phyloP scores from a whole-genome alignment of 2,888 invertebrate species.

The Mesopsocus fuscifrons region DNA sequence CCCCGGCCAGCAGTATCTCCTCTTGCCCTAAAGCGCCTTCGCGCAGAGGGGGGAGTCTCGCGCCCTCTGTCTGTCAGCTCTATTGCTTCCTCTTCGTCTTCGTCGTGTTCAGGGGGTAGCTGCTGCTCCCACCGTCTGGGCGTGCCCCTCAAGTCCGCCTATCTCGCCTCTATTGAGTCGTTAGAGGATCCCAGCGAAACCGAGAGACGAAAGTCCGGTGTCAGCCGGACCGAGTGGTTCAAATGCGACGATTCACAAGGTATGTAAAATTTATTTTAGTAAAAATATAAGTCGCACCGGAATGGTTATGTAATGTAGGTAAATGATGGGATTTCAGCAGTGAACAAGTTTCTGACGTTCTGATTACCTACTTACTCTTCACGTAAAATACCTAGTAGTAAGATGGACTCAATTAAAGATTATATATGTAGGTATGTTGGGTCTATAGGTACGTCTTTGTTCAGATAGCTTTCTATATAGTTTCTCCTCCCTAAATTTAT shows the following conservation, averaged over 20 bases:
- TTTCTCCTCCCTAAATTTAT: no score
- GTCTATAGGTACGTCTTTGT: no score
- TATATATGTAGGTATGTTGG: no score
- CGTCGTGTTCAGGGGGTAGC: slow-evolving; percentile 25
- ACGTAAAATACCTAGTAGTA: no score
- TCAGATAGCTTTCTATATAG: no score
- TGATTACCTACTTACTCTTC: no score
- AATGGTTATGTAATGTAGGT: no score
- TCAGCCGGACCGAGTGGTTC: slow-evolving; percentile 9
- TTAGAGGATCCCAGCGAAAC: slow-evolving; percentile 41
- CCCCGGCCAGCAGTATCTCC: slow-evolving; percentile 57
- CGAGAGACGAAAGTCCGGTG: slow-evolving; percentile 13
- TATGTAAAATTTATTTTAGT: slow-evolving; percentile 14
- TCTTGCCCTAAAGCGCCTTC: slow-evolving; percentile 34
- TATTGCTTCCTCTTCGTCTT: slow-evolving; percentile 39
- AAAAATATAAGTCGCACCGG: no score
- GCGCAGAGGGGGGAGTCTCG: slow-evolving; percentile 32
- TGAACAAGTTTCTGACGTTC: no score
- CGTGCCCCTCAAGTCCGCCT: slow-evolving; percentile 37
- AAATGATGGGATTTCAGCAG: no score
- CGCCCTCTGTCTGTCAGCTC: slow-evolving; percentile 59
- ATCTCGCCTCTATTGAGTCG: slow-evolving; percentile 74
- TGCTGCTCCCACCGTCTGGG: slow-evolving; percentile 45
- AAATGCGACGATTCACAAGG: slow-evolving; percentile 37
- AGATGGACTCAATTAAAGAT: no score